Conservation (phyloP, 92 coral and sea anemone species). For the Porites evermanni region DNA sequence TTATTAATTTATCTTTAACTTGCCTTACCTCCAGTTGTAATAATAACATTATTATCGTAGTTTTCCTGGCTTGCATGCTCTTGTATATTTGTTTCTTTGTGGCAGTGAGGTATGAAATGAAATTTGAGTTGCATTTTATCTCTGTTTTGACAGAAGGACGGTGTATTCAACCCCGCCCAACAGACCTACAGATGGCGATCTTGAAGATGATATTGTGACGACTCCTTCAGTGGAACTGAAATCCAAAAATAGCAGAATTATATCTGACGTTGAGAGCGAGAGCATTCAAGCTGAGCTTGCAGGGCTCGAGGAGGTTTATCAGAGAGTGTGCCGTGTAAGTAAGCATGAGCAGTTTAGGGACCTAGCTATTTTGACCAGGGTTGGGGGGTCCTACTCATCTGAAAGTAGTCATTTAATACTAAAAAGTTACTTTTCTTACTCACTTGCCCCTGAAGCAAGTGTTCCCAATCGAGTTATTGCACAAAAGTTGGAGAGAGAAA, state of each 20-base stretch:
- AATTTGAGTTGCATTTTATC: neutral
- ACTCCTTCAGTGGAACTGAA: constrained; percentile 18
- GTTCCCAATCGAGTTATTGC: too few species aligned
- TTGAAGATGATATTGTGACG: constrained; percentile 16
- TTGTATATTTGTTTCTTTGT: too few species aligned
- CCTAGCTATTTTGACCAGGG: too few species aligned
- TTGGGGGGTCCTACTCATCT: too few species aligned
- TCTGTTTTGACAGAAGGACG: constrained; percentile 17
- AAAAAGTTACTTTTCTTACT: too few species aligned
- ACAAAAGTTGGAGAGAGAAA: too few species aligned
- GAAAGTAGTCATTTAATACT: too few species aligned
- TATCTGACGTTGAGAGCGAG: constrained; percentile 85
- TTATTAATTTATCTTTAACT: too few species aligned
- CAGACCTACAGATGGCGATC: constrained; percentile 30
- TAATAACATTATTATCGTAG: too few species aligned
- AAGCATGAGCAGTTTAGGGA: neutral
- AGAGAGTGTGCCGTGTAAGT: constrained; percentile 89
- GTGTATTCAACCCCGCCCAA: constrained; percentile 43
- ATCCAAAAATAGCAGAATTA: constrained; percentile 47
- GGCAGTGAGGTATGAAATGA: neutral
- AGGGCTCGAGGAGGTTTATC: constrained; percentile 90
- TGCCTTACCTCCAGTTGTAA: too few species aligned
- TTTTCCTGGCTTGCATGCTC: too few species aligned
- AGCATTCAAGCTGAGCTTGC: constrained; percentile 77
- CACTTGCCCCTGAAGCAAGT: too few species aligned